Evolutionary conservation across 2,797 vertebrate species (phyloP), one percentile per base, ranked within the genome.

Genomic region (Clarias fuscus): DNA sequence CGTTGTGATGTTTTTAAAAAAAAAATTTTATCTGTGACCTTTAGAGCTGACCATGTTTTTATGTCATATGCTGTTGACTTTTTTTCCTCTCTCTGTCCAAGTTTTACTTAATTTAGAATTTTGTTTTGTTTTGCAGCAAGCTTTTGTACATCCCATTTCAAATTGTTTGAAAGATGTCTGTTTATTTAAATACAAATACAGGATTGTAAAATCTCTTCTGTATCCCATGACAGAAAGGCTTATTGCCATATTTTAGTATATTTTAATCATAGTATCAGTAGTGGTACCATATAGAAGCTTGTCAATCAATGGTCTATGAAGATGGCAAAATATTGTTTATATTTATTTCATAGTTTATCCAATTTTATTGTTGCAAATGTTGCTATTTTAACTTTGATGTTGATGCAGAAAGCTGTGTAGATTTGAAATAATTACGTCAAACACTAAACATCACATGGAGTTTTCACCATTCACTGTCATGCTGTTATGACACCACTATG

Each of bases 161-260:
- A 43, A 7, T 58, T 40, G 15, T 72, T 33, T 58, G 73, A 30
- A 27, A 24, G 37, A 68, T 65, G 2, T 79, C 8, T 71, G 5
- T 27, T 14, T 27, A 20, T 53, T 53, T 43, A 27, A 27, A 27
- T 82, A 78, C 22, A 86, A 20, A 20, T 91, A 90, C 91, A 7
- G 20, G 90, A 92, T 83, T 71, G 20, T 73, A 90, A 90, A 87
- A 90, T 89, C 7, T 90, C 91, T 90, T 90, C 87, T 90, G 72
- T 83, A 92, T 90, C 91, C 92, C 93, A 94, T 94, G 91, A 93
- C 75, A 89, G 43, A 72, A 92, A 87, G 92, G 93, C 93, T 94
- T 94, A 79, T 62, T 24, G 72, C 22, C n/a, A 82, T 33, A 13
- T 59, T 37, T 68, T 33, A 13, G 43, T 68, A 77, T 30, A 56